phyloP scores from a whole-genome alignment of 2,888 invertebrate genomes.

The Acanthosepion esculentum region DNA sequence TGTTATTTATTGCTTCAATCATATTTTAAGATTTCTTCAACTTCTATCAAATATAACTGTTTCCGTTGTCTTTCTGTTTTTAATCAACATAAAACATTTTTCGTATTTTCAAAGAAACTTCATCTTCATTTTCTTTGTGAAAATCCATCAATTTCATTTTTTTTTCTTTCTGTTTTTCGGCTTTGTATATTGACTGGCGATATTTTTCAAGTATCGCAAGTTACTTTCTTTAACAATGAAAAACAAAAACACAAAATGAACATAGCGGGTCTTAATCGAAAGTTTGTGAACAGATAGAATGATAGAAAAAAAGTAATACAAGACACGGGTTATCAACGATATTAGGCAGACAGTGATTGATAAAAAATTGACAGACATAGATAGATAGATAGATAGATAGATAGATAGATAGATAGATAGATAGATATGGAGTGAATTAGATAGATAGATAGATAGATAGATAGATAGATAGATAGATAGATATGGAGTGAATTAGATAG shows the following conservation, averaged over 20 bases:
- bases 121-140: background rate
- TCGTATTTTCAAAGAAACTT: background rate
- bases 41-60: background rate
- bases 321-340: no score
- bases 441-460: background rate
- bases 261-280: no score
- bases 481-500: no score
- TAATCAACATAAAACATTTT: background rate
- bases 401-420: background rate
- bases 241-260: background rate
- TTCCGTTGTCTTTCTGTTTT: background rate
- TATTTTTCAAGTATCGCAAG: background rate
- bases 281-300: no score
- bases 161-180: background rate
- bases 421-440: no score
- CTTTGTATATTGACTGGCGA: background rate
- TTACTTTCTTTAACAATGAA: background rate
- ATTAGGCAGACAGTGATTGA: background rate
- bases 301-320: no score
- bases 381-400: background rate
- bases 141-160: background rate
- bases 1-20: background rate
- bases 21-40: background rate
- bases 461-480: background rate
- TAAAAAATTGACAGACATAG: background rate